Base-by-base conservation (phyloP, 1,140 invertebrate genomes). In the Leptopilina boulardi region DNA sequence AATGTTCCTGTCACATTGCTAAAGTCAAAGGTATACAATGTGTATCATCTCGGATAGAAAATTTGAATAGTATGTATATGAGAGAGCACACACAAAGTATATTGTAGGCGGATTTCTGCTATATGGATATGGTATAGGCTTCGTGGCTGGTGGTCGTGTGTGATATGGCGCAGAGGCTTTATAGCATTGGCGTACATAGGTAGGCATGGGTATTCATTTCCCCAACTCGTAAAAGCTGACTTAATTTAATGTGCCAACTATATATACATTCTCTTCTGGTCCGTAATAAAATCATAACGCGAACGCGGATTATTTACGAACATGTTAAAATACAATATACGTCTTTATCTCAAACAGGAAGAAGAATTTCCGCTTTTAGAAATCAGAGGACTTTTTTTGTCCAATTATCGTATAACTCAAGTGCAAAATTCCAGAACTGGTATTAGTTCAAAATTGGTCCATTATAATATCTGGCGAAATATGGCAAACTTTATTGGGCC, bases 221-320 rank as follows among this genome's bases (percentile, higher is more conserved):
- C 83, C 85, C 86, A 70, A 74, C 83, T 87, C 87, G 85, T 89
- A 89, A 89, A 38, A 90, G 80, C 83, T 75, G 84, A 83, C 83
- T 87, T 89, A 87, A 88, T 89, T 88, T 89, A 87, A 88, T 86
- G 83, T 79, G 77, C 82, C 80, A 71, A 70, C 82, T 80, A 47
- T 76, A 78, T 80, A 47, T 76, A 78, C 75, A 70, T 74, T 71
- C n/a, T 59, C 79, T 26, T 30, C 23, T 59, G 79, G 74, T 74
- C 76, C 56, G 80, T 85, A 85, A 80, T 82, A 87, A 87, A 88
- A 87, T 86, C 82, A 84, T 83, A 86, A 87, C 78, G 66, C 76
- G 71, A 72, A 56, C 71, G 56, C 59, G 79, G 75, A 82, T 85
- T 82, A 82, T 80, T 75, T 75, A 66, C 56, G n/a, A 75, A 75